Base-by-base conservation (phyloP, 2,113 vertebrate genomes). In the Onychorhynchus coronatus region DNA sequence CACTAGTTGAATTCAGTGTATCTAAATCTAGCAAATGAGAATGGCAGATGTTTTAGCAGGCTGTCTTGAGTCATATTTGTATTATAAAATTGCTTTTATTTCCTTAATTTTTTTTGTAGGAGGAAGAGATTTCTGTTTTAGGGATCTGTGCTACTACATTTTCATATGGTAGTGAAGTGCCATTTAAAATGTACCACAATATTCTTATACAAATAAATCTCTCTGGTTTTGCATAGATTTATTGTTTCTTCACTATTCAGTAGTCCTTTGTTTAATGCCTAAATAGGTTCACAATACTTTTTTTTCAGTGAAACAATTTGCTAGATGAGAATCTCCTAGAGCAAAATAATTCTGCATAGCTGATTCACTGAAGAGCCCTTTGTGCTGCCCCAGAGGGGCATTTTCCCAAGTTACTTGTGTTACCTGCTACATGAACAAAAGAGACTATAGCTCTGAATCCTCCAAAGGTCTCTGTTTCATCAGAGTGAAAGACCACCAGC, bases 351-450 rank as follows among this genome's bases (percentile, higher is more conserved):
- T 58, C 41, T 73, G 31, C 49, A 16, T 11, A 85, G 23, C 19
- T 23, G 25, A 18, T 52, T 83, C n/a, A n/a, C 67, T 19, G 31
- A 63, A 68, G 30, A 88, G 22, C 33, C 52, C 35, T 75, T 68
- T 35, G 16, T 75, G 56, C 52, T 85, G 46, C 25, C 37, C 25
- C 31, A 21, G 18, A 53, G 75, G 37, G 27, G 15, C n/a, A 33
- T 52, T 24, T 67, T 72, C 39, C 41, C 53, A 55, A 74, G 41
- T 83, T 74, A 70, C 56, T 91, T 87, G 31, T 65, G 91, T 94
- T 94, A 99, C 98, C 98, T 98, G 95, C 35, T 61, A 81, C 50
- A 47, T 80, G 96, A 94, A 99, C 95, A 96, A 99, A 99, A 44
- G 98, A 93, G 11, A 98, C 63, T 0, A 72, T 33, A 14, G 98